phyloP scores from a whole-genome alignment of 1,140 invertebrate genomes.

The Ephestia elutella region DNA sequence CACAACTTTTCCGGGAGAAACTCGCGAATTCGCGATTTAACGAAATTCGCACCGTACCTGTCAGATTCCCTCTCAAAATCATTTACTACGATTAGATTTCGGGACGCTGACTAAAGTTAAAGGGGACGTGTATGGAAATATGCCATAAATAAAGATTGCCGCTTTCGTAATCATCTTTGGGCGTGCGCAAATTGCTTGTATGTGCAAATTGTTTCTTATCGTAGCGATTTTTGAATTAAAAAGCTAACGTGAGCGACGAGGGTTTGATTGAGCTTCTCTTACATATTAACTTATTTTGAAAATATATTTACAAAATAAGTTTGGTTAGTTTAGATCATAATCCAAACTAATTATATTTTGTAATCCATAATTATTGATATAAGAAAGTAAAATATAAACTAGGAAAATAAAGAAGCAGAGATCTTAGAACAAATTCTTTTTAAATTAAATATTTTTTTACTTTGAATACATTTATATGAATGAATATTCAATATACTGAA shows the following conservation, averaged over 20 bases:
- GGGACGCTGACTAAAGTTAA: slow-evolving; percentile 13
- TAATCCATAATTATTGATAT: too few relatives aligned
- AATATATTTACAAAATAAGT: too few relatives aligned
- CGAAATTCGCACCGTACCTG: not conserved
- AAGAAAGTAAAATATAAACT: too few relatives aligned
- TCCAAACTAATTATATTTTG: too few relatives aligned
- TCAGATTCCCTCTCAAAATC: slow-evolving; percentile 9
- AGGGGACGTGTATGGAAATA: slow-evolving; percentile 1
- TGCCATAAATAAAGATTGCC: not conserved
- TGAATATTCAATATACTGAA: too few relatives aligned
- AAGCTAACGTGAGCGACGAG: not conserved
- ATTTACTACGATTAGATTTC: slow-evolving; percentile 15
- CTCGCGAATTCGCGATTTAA: not conserved
- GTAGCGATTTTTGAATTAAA: not conserved
- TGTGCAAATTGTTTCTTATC: slow-evolving; percentile 1
- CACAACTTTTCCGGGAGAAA: not conserved
- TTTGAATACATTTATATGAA: too few relatives aligned
- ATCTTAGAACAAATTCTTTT: too few relatives aligned
- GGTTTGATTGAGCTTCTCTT: too few relatives aligned
- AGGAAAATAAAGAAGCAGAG: too few relatives aligned
- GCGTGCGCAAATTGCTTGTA: not conserved
- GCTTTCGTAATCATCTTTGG: not conserved
- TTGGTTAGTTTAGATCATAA: too few relatives aligned
- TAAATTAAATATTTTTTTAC: too few relatives aligned
- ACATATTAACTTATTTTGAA: too few relatives aligned